Base-by-base conservation (phyloP, 2,113 vertebrate species). In the Labrus mixtus region DNA sequence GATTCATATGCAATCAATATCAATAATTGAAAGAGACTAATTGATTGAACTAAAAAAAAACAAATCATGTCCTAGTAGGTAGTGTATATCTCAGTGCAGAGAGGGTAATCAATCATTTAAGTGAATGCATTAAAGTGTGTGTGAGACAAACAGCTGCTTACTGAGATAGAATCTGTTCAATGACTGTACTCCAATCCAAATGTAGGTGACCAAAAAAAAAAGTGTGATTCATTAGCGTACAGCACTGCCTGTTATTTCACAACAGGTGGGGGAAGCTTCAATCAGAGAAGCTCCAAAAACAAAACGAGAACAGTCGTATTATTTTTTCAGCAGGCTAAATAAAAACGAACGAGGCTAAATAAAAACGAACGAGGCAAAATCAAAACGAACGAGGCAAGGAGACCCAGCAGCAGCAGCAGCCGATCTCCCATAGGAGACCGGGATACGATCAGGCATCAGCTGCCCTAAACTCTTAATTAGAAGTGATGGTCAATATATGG, bases 381-480 rank as follows among this genome's bases (percentile, higher is more conserved):
- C 67, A 46, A 78, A 57, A 33, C 29, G 50, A 73, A 70, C 4
- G 12, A 66, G 74, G 59, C 3, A 7, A 78, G 45, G 43, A 72
- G 53, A 25, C 59, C 58, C 65, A 20, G 65, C 73, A 73, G 70
- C 61, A 64, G 79, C 68, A 23, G 65, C 73, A 73, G 73, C 58
- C 55, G 77, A 20, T 71, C 79, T 83, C 82, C 77, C 74, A 39
- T 7, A 64, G 73, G 79, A 86, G 46, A 16, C 48, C 25, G 55
- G 69, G 57, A 78, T 33, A 76, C 37, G 22, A 78, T 19, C 9
- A 33, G 23, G 81, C 73, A 89, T 90, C 89, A 89, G 83, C 90
- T 85, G 86, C 69, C 73, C 72, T 43, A 22, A 81, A 88, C 76
- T 78, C 70, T 64, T 79, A 79, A 89, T 83, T 79, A 76, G 37